Evolutionary conservation across 2,113 vertebrate genomes (phyloP), one percentile per base, ranked within the genome.

Genomic region (Semnornis frantzii): DNA sequence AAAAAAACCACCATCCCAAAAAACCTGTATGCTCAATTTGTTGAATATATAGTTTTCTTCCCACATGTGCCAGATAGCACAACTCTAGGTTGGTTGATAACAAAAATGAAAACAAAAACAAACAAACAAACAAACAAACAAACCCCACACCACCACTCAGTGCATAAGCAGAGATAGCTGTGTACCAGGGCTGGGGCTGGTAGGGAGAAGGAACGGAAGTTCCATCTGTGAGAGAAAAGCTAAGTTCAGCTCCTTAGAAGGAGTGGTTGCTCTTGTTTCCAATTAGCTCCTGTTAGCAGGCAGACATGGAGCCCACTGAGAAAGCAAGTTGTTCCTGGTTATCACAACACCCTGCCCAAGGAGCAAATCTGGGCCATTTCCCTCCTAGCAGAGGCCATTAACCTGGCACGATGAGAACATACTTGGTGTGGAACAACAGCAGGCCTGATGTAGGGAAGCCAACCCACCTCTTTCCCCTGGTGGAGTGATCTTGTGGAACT

Each of bases 41-140:
- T 71, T 78, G 89, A 94, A 95, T 93, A 64, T 75, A 69, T 80
- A 64, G 64, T 87, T 96, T 94, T 80, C 85, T 64, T 60, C 55
- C 52, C 19, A 39, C n/a, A 3, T 82, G 78, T 95, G 86, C 79
- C 92, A 94, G 89, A 91, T 87, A 89, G 87, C 90, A 91, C 37
- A 63, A 44, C 46, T 21, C 54, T n/a, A 48, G 28, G 15, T 27
- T 83, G 83, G 85, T 73, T 92, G 82, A 87, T 83, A 92, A 94
- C 87, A 95, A 90, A 96, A 76, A 90, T 83, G 68, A 95, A 89
- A 93, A 94, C 37, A 94, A 64, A 87, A 46, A 46, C 93, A 64
- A 87, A 17, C 15, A 46, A 46, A 46, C 44, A 44, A 42, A 42
- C 9, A 44, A 39, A 39, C 4, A 11, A 39, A 39, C 9, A 39